These are phyloP conservation scores for Formica selysi DNA, from an alignment of 1,140 invertebrate genomes.

Conservation along the genomic window DNA sequence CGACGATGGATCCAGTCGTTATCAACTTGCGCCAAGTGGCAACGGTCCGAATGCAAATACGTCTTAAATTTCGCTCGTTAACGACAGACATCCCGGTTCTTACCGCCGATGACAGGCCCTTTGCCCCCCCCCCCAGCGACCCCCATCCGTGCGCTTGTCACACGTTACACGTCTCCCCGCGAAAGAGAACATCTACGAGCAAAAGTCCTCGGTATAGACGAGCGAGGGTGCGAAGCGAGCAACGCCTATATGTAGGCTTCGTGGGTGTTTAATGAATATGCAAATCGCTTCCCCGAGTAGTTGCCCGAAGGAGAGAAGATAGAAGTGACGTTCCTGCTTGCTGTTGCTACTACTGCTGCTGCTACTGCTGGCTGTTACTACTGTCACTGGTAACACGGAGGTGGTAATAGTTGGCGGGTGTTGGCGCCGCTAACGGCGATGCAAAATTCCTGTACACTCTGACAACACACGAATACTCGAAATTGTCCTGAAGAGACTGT, in stretches of 20 bases:
- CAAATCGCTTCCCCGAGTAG: conserved; percentile 79
- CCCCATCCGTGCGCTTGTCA: not conserved
- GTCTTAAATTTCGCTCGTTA: conserved; percentile 84
- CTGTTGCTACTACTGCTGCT: not conserved
- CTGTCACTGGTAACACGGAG: conserved; percentile 53
- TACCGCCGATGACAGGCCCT: conserved; percentile 31
- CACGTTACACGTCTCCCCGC: conserved; percentile 18
- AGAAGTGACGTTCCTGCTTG: conserved; percentile 41
- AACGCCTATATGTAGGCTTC: conserved; percentile 48
- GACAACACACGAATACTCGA: conserved; percentile 46
- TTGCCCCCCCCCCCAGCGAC: not conserved
- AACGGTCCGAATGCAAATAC: conserved; percentile 85
- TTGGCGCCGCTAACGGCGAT: conserved; percentile 64
- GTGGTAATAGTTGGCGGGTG: conserved; percentile 63
- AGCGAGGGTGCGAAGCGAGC: conserved; percentile 33
- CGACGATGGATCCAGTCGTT: conserved; percentile 72
- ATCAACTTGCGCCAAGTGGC: conserved; percentile 78
- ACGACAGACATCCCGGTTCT: conserved; percentile 77
- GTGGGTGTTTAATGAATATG: conserved; percentile 85
- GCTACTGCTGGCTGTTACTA: conserved; percentile 36
- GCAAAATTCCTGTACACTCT: conserved; percentile 73
- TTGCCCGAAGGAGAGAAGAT: conserved; percentile 67
- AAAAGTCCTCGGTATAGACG: conserved; percentile 30
- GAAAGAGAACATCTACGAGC: conserved; percentile 1
- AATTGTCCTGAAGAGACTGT: conserved; percentile 57